phyloP scores from a whole-genome alignment of 2,113 vertebrate species.

The Panurus biarmicus region DNA sequence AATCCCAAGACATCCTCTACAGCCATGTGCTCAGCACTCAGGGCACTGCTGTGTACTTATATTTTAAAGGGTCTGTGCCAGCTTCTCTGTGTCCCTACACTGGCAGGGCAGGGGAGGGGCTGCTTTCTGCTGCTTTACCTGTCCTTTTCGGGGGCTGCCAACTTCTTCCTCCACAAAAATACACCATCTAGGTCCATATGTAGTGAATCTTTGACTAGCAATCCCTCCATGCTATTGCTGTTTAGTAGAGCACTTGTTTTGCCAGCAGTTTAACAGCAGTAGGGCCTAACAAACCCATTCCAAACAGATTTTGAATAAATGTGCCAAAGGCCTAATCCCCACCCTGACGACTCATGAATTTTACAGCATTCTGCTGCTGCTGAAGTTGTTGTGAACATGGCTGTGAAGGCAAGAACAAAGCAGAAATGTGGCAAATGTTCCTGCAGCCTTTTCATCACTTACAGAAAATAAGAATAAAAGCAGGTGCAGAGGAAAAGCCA shows the following conservation, averaged over 20 bases:
- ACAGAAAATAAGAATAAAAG: not conserved
- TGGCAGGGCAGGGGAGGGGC: not conserved
- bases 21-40: not conserved
- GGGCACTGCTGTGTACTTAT: accelerated
- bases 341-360: not conserved
- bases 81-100: not conserved
- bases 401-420: not conserved
- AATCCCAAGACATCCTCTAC: not conserved
- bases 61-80: accelerated
- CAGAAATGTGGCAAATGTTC: not conserved
- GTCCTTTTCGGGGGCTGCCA: not conserved
- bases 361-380: not conserved
- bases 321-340: not conserved
- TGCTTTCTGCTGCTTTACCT: not conserved
- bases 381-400: not conserved
- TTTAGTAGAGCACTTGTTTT: too few relatives aligned
- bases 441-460: not conserved
- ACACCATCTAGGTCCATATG: not conserved
- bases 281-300: not conserved
- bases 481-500: not conserved
- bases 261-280: not conserved
- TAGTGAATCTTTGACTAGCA: not conserved
- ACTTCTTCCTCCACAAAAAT: not conserved
- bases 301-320: not conserved
- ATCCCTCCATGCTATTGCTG: not conserved